phyloP scores from a whole-genome alignment of 2,888 invertebrate genomes.

The Nudaria mundana region DNA sequence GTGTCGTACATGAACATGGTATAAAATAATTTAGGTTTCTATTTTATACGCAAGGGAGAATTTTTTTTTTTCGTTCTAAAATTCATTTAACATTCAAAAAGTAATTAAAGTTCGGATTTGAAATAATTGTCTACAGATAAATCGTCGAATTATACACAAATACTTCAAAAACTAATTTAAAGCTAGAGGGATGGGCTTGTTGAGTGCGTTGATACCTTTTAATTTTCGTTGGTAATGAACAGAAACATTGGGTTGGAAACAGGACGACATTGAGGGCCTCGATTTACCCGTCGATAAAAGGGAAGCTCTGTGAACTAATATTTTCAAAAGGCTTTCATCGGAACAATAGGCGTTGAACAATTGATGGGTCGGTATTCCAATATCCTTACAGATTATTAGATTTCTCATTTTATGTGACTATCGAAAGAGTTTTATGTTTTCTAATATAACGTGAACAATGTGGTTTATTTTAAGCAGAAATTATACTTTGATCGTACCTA shows the following conservation, averaged over 20 bases:
- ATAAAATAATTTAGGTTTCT: no score
- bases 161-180: conserved; percentile 28
- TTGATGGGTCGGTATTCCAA: conserved; percentile 34
- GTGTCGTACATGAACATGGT: neutral
- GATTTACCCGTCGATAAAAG: conserved; percentile 28
- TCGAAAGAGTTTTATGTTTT: conserved; percentile 21
- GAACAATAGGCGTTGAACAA: conserved; percentile 41
- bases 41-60: neutral
- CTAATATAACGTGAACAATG: conserved; percentile 1
- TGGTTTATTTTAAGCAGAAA: neutral
- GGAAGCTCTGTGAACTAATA: conserved; percentile 44
- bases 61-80: no score
- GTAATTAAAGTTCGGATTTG: no score
- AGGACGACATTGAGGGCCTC: conserved; percentile 39
- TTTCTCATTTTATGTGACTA: conserved; percentile 24
- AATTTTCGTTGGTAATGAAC: conserved; percentile 50
- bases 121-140: no score
- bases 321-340: conserved; percentile 43
- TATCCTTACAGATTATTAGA: conserved; percentile 31
- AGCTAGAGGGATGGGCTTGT: conserved; percentile 37
- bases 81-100: no score
- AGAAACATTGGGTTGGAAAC: conserved; percentile 32
- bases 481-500: no score
- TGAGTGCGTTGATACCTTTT: conserved; percentile 27
- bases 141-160: no score